These are phyloP conservation scores for Cheilosia pagana DNA, from an alignment of 2,888 invertebrate species.

Conservation along the genomic window DNA sequence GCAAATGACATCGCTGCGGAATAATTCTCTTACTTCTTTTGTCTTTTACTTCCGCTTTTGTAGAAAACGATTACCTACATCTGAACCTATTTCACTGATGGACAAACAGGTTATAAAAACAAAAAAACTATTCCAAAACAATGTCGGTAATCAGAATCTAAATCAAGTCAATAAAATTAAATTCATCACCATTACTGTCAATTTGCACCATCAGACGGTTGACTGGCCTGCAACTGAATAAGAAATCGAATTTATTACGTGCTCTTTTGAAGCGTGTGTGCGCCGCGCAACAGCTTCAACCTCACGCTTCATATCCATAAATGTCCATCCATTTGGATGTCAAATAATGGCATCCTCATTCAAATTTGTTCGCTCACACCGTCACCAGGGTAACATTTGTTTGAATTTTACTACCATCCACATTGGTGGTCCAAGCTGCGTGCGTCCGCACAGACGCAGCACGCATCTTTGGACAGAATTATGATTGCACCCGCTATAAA, in stretches of 20 bases:
- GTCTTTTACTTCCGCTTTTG: too few relatives aligned
- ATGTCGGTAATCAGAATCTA: slow-evolving; percentile 5
- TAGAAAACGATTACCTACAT: too few relatives aligned
- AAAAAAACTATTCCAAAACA: not conserved
- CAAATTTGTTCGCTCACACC: slow-evolving; percentile 43
- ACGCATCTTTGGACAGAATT: slow-evolving; percentile 30
- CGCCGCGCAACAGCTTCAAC: not conserved
- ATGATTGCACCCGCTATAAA: slow-evolving; percentile 58
- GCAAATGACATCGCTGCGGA: too few relatives aligned
- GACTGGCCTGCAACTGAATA: slow-evolving; percentile 38
- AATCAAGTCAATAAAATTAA: slow-evolving; percentile 42
- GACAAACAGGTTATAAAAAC: not conserved
- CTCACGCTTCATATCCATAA: not conserved
- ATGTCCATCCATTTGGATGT: slow-evolving; percentile 34
- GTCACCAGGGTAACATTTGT: slow-evolving; percentile 49
- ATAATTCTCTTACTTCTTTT: too few relatives aligned
- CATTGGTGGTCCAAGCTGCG: slow-evolving; percentile 47
- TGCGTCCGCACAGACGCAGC: slow-evolving; percentile 2
- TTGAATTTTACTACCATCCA: slow-evolving; percentile 44
- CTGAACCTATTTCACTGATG: too few relatives aligned
- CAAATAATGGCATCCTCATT: slow-evolving; percentile 51
- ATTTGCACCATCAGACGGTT: slow-evolving; percentile 3
- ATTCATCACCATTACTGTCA: slow-evolving; percentile 50
- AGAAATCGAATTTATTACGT: slow-evolving; percentile 48
- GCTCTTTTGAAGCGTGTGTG: slow-evolving; percentile 20